Percentiles rank a stretch among this genome's conserved stretches.
Conservation (phyloP, 2,797 vertebrate species). For the Chelonia mydas region DNA sequence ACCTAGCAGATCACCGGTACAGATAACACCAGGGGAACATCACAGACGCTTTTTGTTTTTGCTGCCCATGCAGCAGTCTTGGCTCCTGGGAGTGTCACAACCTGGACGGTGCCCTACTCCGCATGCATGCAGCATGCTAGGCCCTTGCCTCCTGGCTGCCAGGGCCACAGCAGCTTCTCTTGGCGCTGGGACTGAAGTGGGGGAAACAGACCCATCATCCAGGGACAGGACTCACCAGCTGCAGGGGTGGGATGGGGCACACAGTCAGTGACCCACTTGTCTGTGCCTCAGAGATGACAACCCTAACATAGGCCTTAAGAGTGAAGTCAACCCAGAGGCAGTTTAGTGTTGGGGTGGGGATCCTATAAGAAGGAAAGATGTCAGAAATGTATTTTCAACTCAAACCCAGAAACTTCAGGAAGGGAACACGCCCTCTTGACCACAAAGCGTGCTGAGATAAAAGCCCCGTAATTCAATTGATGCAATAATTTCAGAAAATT, state of each 20-base stretch:
- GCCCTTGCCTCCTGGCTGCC: neutral
- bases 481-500: neutral
- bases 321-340: neutral
- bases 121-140: neutral
- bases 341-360: neutral
- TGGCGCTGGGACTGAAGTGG: neutral
- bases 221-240: neutral
- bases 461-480: neutral
- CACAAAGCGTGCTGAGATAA: neutral
- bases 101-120: neutral
- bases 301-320: neutral
- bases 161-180: neutral
- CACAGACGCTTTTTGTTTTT: neutral
- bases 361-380: neutral
- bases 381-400: neutral
- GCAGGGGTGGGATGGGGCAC: neutral
- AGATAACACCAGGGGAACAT: no score
- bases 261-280: neutral
- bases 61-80: neutral
- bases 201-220: neutral
- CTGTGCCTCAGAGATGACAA: neutral
- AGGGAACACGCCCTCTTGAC: neutral
- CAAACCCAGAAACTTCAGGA: neutral
- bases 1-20: no score
- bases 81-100: neutral